Evolutionary conservation across 1,140 invertebrate species (phyloP).

Genomic region (Triops longicaudatus): DNA sequence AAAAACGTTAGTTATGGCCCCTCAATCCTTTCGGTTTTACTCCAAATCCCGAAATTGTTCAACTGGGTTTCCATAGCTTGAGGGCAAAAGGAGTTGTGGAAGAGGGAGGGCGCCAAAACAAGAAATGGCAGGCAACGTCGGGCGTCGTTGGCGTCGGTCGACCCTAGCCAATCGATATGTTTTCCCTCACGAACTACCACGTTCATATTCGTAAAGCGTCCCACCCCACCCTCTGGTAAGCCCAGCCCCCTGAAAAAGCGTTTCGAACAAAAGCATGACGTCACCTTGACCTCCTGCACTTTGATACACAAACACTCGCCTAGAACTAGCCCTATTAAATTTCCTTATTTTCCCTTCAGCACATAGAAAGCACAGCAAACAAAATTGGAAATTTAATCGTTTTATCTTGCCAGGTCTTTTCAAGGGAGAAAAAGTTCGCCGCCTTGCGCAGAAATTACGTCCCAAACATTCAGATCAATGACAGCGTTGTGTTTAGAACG

Average conservation of each 20-base stretch:
- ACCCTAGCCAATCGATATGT: not conserved
- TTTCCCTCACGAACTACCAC: not conserved
- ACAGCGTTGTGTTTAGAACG: too few species aligned
- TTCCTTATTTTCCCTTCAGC: not conserved
- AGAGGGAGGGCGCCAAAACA: not conserved
- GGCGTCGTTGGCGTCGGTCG: not conserved
- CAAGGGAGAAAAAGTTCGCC: too few species aligned
- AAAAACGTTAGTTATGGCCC: not conserved
- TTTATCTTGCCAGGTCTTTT: not conserved
- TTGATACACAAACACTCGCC: constrained; percentile 1
- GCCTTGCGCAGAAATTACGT: too few species aligned
- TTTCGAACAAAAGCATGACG: constrained; percentile 3
- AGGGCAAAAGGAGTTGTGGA: not conserved
- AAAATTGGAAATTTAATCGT: constrained; percentile 2
- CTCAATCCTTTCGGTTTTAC: not conserved
- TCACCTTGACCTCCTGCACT: constrained; percentile 14
- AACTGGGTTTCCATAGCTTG: not conserved
- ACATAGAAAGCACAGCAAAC: not conserved
- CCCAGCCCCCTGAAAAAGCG: not conserved
- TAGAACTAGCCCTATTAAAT: not conserved
- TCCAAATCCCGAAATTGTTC: not conserved
- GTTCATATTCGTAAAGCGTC: not conserved
- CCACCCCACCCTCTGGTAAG: not conserved
- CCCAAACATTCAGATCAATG: too few species aligned
- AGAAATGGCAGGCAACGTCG: not conserved